Base-by-base conservation (phyloP, 2,888 invertebrate genomes). In the Sialis lutaria region DNA sequence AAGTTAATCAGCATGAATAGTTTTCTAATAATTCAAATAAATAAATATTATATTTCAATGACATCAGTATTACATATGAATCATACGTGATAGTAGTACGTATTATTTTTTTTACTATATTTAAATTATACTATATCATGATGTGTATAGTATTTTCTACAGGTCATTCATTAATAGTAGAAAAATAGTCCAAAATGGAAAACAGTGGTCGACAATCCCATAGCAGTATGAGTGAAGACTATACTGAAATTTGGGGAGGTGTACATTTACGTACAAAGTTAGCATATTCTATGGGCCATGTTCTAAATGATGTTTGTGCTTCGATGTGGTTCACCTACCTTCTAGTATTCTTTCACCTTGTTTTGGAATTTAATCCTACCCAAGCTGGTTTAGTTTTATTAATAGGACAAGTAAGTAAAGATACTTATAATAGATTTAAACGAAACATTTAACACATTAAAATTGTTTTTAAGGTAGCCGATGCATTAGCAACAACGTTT, bases 261-360 rank as follows among this genome's bases (percentile, higher is more conserved):
- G 55, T 72, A 34, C 63, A 69, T 6, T 52, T 60, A 10, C 60
- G 58, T 48, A 55, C 64, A 47, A 67, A 65, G 55, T 51, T 82
- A 12, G 74, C 78, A 1, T 87, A 81, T 62, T 74, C 75, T 22
- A 74, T 89, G 40, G 93, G 93, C 0, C 93, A 95, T 65, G 79
- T 93, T 35, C 69, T 91, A 53, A 95, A 95, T 64, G 93, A 95
- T 67, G 75, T 95, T 31, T 90, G 89, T 64, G 90, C 92, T 31
- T 86, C 90, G 48, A 84, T 95, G 75, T 93, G 93, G 93, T 95
- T 93, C 64, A 88, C 88, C 1, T 95, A 93, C 64, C 73, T 91
- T 44, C 70, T 95, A 56, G 79, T 93, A 32, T 93, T 79, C 65
- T 83, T 89, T 58, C 74, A 75, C 57, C 63, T 74, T 53, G 76